Evolutionary conservation across 1,140 invertebrate genomes (phyloP).

Genomic region (Proales similis): DNA sequence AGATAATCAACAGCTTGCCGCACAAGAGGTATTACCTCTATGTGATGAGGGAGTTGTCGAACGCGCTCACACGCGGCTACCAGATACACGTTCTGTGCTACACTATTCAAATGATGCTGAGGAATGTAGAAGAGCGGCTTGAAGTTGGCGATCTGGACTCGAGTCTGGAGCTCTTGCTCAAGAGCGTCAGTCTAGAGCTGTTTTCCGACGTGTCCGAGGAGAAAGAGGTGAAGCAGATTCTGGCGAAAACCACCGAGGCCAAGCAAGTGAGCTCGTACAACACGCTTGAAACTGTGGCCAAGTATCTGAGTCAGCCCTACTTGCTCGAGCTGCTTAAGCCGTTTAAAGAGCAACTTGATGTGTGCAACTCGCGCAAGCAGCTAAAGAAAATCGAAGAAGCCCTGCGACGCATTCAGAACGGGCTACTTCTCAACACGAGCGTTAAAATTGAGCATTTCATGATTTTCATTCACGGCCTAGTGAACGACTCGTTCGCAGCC

Average conservation of each 20-base stretch:
- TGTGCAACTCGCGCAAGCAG: slow-evolving; percentile 69
- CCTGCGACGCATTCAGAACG: slow-evolving; percentile 67
- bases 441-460: slow-evolving; percentile 66
- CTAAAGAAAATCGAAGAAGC: slow-evolving; percentile 71
- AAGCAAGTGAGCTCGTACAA: slow-evolving; percentile 70
- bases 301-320: slow-evolving; percentile 67
- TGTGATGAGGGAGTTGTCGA: slow-evolving; percentile 71
- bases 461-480: slow-evolving; percentile 62
- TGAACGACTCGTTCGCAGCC: slow-evolving; percentile 66
- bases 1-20: slow-evolving; percentile 69
- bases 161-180: slow-evolving; percentile 69
- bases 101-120: slow-evolving; percentile 74
- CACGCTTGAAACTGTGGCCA: slow-evolving; percentile 70
- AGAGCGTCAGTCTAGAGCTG: slow-evolving; percentile 55
- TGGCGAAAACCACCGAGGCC: slow-evolving; percentile 62
- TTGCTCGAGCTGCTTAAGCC: slow-evolving; percentile 71
- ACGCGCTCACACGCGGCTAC: slow-evolving; percentile 74
- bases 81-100: slow-evolving; percentile 84
- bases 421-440: slow-evolving; percentile 70
- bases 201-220: slow-evolving; percentile 67
- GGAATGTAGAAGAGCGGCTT: slow-evolving; percentile 62
- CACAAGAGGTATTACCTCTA: slow-evolving; percentile 72
- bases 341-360: slow-evolving; percentile 63
- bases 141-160: slow-evolving; percentile 67
- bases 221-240: slow-evolving; percentile 77